These are phyloP conservation scores for Kobus ellipsiprymnus DNA, from an alignment of 2,113 vertebrate genomes.

Conservation along the genomic window DNA sequence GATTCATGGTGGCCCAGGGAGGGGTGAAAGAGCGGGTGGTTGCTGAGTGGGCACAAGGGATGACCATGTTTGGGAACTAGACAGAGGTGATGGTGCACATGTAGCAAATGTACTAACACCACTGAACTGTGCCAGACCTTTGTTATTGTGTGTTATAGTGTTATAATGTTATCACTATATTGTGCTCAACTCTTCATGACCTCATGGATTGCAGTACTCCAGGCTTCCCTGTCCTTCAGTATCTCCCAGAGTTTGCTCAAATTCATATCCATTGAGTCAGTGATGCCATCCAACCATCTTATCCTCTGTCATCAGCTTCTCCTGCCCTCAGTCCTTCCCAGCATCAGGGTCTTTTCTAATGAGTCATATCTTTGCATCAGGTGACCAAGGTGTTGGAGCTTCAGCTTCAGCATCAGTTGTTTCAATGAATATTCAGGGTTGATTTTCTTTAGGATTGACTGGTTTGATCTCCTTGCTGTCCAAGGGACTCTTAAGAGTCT, in stretches of 20 bases:
- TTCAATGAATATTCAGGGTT: background rate
- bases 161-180: background rate
- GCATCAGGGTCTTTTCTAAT: background rate
- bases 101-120: rapidly evolving
- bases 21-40: rapidly evolving
- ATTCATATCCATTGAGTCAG: background rate
- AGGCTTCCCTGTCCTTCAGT: background rate
- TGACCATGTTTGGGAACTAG: background rate
- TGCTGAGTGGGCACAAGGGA: rapidly evolving
- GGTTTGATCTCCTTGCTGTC: background rate
- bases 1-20: rapidly evolving
- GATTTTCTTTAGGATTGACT: background rate
- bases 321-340: background rate
- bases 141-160: background rate
- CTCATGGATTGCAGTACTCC: background rate
- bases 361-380: background rate
- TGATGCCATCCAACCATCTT: background rate
- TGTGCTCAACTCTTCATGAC: background rate
- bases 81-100: rapidly evolving
- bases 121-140: background rate
- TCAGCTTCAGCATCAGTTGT: background rate
- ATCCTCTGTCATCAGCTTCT: background rate
- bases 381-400: background rate
- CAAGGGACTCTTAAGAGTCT: background rate
- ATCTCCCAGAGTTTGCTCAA: background rate